These are phyloP conservation scores for Cephus cinctus DNA, from an alignment of 1,140 invertebrate genomes.

Conservation along the genomic window DNA sequence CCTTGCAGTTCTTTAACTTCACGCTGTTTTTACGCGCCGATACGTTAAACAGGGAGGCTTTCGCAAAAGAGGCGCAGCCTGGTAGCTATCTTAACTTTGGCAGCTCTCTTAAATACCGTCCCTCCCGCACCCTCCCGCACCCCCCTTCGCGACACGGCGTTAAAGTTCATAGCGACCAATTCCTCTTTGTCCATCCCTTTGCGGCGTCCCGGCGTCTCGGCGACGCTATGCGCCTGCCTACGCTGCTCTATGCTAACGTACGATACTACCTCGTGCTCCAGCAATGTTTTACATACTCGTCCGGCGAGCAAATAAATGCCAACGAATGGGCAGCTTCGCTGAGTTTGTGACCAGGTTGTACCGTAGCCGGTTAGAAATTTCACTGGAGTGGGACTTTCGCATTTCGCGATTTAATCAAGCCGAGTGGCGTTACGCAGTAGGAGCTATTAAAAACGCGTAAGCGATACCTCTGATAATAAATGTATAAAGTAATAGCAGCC, in stretches of 20 bases:
- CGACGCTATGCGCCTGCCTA: neutral
- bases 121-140: conserved; percentile 6
- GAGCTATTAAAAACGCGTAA: too few relatives aligned
- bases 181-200: too few relatives aligned
- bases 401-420: too few relatives aligned
- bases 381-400: too few relatives aligned
- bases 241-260: too few relatives aligned
- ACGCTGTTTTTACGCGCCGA: conserved; percentile 32
- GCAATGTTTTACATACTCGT: conserved; percentile 27
- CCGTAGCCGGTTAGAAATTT: too few relatives aligned
- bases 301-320: conserved; percentile 15
- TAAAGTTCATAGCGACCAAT: too few relatives aligned
- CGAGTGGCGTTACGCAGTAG: too few relatives aligned
- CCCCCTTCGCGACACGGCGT: conserved; percentile 12
- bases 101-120: neutral
- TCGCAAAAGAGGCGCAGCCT: conserved; percentile 18
- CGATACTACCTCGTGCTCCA: neutral
- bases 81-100: conserved; percentile 21
- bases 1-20: conserved; percentile 28
- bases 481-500: too few relatives aligned
- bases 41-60: conserved; percentile 22
- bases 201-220: neutral
- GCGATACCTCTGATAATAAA: too few relatives aligned
- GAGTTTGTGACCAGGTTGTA: too few relatives aligned
- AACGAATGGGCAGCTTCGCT: too few relatives aligned